phyloP scores from a whole-genome alignment of 2,113 vertebrate species.

The Geococcyx californianus region DNA sequence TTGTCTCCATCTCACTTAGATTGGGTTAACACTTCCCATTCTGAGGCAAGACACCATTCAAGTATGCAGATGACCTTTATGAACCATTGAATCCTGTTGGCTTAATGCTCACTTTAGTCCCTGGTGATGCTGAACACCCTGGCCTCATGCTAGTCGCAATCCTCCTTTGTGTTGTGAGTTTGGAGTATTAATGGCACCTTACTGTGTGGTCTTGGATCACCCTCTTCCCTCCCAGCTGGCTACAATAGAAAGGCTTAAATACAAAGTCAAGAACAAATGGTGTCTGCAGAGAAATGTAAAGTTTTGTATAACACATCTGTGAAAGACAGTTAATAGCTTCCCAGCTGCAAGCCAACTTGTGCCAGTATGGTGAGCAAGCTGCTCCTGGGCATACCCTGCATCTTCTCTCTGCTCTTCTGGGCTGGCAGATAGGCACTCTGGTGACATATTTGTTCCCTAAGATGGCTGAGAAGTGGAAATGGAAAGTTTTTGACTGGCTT shows the following conservation, averaged over 20 bases:
- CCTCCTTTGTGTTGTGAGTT: neutral
- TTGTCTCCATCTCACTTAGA: neutral
- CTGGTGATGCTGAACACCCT: neutral
- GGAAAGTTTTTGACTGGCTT: neutral
- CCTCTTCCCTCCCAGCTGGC: neutral
- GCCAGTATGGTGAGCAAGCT: neutral
- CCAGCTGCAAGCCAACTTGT: neutral
- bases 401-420: neutral
- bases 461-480: neutral
- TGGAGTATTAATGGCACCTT: neutral
- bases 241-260: neutral
- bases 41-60: neutral
- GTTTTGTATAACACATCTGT: neutral
- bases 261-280: neutral
- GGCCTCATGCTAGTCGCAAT: rapidly evolving
- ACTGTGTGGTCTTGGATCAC: neutral
- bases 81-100: neutral
- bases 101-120: neutral
- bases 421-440: neutral
- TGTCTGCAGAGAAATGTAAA: neutral
- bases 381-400: neutral
- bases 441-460: neutral
- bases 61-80: neutral
- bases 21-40: neutral
- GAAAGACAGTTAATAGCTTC: neutral